Percentiles rank a stretch among this genome's conserved stretches.
phyloP scores from a whole-genome alignment of 2,113 vertebrate species.

The Hyperopisus bebe region DNA sequence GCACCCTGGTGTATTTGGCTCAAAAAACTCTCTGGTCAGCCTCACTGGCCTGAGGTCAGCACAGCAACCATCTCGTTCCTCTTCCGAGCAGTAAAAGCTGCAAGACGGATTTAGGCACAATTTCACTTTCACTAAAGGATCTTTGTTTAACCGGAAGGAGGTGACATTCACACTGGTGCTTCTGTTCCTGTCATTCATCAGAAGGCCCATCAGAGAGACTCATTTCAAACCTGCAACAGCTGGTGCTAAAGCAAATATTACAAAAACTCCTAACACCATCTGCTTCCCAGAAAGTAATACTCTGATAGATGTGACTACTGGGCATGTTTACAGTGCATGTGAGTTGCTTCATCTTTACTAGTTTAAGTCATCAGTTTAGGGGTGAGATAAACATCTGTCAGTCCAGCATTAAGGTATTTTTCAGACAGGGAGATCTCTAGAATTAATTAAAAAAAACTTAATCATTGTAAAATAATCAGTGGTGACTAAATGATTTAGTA shows the following conservation, averaged over 20 bases:
- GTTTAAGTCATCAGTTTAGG: not conserved
- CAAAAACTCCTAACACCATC: not conserved
- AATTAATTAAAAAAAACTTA: not conserved
- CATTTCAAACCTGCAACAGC: not conserved
- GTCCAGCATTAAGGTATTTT: not conserved
- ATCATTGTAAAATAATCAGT: not conserved
- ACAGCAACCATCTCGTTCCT: not conserved
- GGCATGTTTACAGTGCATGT: not conserved
- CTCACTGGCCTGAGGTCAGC: not conserved
- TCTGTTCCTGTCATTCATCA: not conserved
- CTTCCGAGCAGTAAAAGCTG: not conserved
- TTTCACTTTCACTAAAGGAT: not conserved
- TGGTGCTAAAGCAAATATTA: not conserved
- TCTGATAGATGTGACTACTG: not conserved
- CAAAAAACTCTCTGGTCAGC: not conserved
- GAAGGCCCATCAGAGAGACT: not conserved
- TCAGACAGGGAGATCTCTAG: not conserved
- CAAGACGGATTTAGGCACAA: not conserved
- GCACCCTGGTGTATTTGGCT: not conserved
- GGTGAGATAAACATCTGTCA: not conserved
- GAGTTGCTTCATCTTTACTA: not conserved
- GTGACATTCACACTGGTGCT: not conserved
- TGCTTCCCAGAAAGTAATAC: not conserved
- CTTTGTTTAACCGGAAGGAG: not conserved
- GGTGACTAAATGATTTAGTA: not conserved